Conservation (phyloP, 2,113 vertebrate genomes). For the Rhinichthys klamathensis region DNA sequence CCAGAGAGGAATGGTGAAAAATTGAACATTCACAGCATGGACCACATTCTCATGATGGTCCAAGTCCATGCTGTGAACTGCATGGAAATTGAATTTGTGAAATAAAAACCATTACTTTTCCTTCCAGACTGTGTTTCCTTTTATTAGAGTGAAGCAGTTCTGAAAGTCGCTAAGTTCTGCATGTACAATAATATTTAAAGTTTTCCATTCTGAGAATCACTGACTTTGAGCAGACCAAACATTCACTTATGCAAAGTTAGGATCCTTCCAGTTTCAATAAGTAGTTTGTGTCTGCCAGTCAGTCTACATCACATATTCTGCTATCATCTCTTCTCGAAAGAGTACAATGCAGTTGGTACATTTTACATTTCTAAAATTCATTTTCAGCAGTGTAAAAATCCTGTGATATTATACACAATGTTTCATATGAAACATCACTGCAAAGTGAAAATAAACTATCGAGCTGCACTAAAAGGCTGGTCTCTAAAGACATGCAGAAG, state of each 20-base stretch:
- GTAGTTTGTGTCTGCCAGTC: neutral
- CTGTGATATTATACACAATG: neutral
- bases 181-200: neutral
- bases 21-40: no score
- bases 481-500: neutral
- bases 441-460: neutral
- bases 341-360: neutral
- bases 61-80: neutral
- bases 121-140: neutral
- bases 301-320: neutral
- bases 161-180: neutral
- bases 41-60: neutral
- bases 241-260: neutral
- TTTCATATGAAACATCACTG: neutral
- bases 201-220: neutral
- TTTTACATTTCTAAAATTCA: neutral
- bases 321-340: neutral
- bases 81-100: neutral
- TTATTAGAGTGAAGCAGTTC: neutral
- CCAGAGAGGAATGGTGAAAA: neutral
- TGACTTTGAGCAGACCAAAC: neutral
- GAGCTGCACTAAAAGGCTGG: neutral
- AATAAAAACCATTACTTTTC: neutral
- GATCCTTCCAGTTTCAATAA: neutral
- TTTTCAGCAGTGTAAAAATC: neutral